Evolutionary conservation across 2,888 invertebrate genomes (phyloP), one percentile per base, ranked within the genome.

Genomic region (Xestobium rufovillosum): DNA sequence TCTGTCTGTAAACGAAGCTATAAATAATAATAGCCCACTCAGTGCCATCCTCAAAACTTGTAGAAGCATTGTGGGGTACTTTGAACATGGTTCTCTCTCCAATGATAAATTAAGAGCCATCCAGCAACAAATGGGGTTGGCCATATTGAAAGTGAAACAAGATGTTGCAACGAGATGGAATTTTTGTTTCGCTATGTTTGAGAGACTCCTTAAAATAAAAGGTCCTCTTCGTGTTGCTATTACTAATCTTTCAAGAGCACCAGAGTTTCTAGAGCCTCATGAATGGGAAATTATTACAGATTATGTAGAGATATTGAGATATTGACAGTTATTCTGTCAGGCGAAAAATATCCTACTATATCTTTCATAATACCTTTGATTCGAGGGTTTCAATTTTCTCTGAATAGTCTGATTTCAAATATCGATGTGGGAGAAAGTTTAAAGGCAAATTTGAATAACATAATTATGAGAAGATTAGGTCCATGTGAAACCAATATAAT

Each of bases 151-250:
- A 42, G 41, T 54, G 1, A 52, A 50, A 34, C 48, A 51, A 33
- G 49, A 51, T 35, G 42, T 54, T 2, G 23, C 26, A 3, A 51
- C 51, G 10, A 42, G 51, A 16, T 54, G 52, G 50, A 55, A 53
- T 36, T 52, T 49, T 1, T 25, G 31, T 25, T 34, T 49, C 3
- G 36, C 39, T 2, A 52, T 53, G 50, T 33, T 49, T 9, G 42
- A 51, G 36, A 34, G 49, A 30, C 31, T 52, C 10, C 4, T 49
- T 14, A 11, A 31, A 28, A 38, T 52, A 9, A 51, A 50, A 42
- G 34, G 33, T 31, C 33, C 48, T 19, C 29, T 51, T 3, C 39
- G 36, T 26, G 36, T 39, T 28, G 39, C 38, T 3, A 15, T 45
- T 13, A 26, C 38, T 9, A 19, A 17, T 29, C 31, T 48, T 17